Conservation (phyloP, 2,888 invertebrate species). For the Ametastegia equiseti region DNA sequence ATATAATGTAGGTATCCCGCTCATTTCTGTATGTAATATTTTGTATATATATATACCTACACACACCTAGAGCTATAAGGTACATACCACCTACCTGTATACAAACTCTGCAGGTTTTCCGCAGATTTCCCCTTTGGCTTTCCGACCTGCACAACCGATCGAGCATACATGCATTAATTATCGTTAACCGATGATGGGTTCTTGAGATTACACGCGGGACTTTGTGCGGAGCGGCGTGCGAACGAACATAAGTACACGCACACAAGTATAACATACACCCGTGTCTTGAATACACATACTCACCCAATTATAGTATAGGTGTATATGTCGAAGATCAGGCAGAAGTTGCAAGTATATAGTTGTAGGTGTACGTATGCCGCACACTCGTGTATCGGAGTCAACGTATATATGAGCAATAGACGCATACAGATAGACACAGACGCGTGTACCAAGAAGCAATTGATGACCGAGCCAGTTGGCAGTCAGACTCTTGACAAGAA, state of each 20-base stretch:
- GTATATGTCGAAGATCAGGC: neutral
- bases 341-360: neutral
- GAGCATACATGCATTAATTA: constrained; percentile 13
- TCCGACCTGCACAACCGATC: neutral
- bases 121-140: constrained; percentile 14
- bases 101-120: neutral
- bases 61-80: too few species aligned
- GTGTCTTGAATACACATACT: neutral
- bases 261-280: neutral
- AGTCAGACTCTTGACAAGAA: constrained; percentile 68
- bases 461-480: constrained; percentile 66
- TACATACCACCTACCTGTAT: neutral
- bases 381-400: neutral
- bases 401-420: neutral
- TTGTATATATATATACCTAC: too few species aligned
- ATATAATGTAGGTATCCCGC: too few species aligned
- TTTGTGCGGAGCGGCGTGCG: constrained; percentile 18
- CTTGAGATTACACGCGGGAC: constrained; percentile 29
- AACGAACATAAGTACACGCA: neutral
- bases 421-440: too few species aligned
- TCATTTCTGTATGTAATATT: neutral
- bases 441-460: constrained; percentile 56
- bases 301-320: neutral
- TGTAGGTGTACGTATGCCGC: neutral
- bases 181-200: constrained; percentile 34